Evolutionary conservation across 2,888 invertebrate genomes (phyloP), one percentile per base, ranked within the genome.

Genomic region (Andrena flavipes): DNA sequence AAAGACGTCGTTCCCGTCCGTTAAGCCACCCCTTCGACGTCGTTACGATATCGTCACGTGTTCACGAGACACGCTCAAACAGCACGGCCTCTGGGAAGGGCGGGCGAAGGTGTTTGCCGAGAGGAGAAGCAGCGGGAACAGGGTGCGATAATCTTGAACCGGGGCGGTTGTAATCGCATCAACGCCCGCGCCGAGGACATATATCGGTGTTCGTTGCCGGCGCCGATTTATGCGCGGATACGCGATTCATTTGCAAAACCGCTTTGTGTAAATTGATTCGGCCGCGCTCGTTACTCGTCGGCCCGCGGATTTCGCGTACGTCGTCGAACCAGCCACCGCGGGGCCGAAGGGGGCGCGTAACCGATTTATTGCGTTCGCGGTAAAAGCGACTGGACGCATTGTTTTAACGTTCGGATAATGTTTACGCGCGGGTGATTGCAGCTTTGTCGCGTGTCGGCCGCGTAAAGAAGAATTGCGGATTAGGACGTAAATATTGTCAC

Each of bases 41-140:
- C 85, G 85, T 85, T 85, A 85, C 80, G 83, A 79, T 76, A 82
- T 81, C 86, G 82, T 86, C 84, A 76, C 82, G 81, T 69, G 86
- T 65, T 75, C 85, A 60, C 65, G 74, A 83, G 83, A 85, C 86
- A 77, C 79, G 82, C 69, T 81, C 76, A 75, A 77, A 78, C 77
- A 42, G 42, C 16, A 75, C 51, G n/a, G 72, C 49, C 60, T 60
- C 63, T 16, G 42, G 42, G 75, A 29, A 75, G 54, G 60, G 42
- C 26, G 26, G 49, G 77, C 42, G 62, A 51, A 79, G 73, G 84
- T 81, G 84, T 84, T 84, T 78, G 68, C 74, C 63, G n/a, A 62
- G 69, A 48, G 74, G 49, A 70, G 69, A 60, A 64, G 20, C 23
- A 54, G 42, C 63, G 30, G 59, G 68, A 69, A 49, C 60, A 68